phyloP scores from a whole-genome alignment of 2,888 invertebrate genomes.

The Callimorpha dominula region DNA sequence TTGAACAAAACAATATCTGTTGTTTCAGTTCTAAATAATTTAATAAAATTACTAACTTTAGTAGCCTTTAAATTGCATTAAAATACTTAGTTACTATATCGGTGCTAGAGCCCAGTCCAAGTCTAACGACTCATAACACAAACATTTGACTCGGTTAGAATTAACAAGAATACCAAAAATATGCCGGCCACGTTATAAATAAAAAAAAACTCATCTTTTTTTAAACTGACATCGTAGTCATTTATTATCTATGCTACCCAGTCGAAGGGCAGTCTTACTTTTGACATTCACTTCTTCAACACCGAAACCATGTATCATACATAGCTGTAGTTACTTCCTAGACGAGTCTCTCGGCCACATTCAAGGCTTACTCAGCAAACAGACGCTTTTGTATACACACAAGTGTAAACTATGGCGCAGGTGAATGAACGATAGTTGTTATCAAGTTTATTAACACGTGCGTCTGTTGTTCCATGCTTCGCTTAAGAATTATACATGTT shows the following conservation, averaged over 20 bases:
- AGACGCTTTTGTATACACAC: conserved; percentile 29
- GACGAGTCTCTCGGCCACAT: conserved; percentile 48
- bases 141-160: not conserved
- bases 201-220: not conserved
- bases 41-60: too few relatives aligned
- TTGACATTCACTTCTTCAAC: not conserved
- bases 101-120: too few relatives aligned
- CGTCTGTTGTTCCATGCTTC: conserved; percentile 35
- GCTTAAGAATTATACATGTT: not conserved
- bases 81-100: too few relatives aligned
- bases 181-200: not conserved
- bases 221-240: not conserved
- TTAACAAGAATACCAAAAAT: not conserved
- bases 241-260: not conserved
- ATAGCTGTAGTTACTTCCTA: conserved; percentile 6
- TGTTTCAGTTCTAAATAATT: too few relatives aligned
- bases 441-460: conserved; percentile 75
- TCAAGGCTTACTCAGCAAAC: conserved; percentile 74
- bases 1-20: too few relatives aligned
- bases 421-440: conserved; percentile 72
- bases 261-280: not conserved
- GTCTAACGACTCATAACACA: not conserved
- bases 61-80: too few relatives aligned
- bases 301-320: not conserved
- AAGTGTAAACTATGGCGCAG: conserved; percentile 63